phyloP scores from a whole-genome alignment of 2,797 vertebrate species.

The Falco rusticolus region DNA sequence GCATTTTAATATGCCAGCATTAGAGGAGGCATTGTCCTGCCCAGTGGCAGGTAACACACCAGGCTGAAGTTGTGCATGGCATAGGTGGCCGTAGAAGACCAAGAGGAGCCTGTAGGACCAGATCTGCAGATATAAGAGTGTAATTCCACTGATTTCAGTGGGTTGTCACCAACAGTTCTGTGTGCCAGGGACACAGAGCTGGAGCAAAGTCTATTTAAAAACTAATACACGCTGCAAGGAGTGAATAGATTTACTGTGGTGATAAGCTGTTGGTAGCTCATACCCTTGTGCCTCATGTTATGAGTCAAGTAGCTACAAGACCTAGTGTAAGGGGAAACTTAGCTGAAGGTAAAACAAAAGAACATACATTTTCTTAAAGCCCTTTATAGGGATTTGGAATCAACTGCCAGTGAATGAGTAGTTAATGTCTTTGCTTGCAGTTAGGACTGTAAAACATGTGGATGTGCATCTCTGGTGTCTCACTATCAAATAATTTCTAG shows the following conservation, averaged over 20 bases:
- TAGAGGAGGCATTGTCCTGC: rapidly evolving
- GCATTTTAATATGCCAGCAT: not conserved
- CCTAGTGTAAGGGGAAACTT: not conserved
- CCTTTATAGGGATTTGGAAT: not conserved
- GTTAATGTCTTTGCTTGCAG: not conserved
- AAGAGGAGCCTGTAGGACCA: not conserved
- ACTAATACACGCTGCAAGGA: not conserved
- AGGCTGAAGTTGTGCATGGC: not conserved
- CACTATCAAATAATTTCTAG: not conserved
- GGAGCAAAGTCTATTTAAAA: not conserved
- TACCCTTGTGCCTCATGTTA: not conserved
- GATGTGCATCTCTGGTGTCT: not conserved
- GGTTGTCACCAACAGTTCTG: not conserved
- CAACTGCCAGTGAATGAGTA: not conserved
- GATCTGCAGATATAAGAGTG: not conserved
- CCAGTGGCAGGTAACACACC: not conserved
- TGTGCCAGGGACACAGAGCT: not conserved
- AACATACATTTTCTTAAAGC: not conserved
- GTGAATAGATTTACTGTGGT: not conserved
- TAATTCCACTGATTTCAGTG: not conserved
- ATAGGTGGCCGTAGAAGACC: not conserved
- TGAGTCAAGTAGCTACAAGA: not conserved
- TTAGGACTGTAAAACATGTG: not conserved
- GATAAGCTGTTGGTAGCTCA: not conserved
- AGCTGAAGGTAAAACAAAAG: not conserved